A percentile compares a stretch with the other conserved stretches of the same genome.
Conservation (phyloP, 2,797 vertebrate species). For the Coendou prehensilis region DNA sequence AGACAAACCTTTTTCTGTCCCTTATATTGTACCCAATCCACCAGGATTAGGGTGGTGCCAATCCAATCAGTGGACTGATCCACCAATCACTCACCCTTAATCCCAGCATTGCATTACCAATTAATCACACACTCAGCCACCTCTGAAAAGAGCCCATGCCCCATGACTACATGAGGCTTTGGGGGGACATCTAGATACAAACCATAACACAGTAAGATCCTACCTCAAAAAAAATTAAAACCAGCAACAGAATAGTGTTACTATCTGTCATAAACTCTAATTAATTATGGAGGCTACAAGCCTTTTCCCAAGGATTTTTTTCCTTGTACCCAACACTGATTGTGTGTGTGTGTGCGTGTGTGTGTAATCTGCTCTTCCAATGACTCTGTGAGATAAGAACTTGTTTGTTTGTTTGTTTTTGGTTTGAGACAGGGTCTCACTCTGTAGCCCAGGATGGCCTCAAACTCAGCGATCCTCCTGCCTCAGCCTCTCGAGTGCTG, state of each 20-base stretch:
- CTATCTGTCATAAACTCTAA: slow-evolving; percentile 1
- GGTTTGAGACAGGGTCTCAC: too few species aligned
- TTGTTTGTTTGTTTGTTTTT: background rate
- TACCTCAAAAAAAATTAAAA: background rate
- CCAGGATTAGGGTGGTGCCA: background rate
- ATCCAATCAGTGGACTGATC: background rate
- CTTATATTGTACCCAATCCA: background rate
- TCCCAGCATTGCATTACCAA: background rate
- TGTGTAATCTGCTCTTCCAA: slow-evolving; percentile 40
- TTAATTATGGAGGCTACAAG: background rate
- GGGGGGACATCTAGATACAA: background rate
- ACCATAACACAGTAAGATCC: background rate
- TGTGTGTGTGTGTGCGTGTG: background rate
- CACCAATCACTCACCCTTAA: background rate
- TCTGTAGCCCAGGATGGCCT: background rate
- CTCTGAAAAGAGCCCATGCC: background rate
- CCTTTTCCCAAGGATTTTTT: slow-evolving; percentile 22
- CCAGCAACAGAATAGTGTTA: slow-evolving; percentile 33
- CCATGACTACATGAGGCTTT: background rate
- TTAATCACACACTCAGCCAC: background rate
- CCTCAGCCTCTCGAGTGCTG: background rate
- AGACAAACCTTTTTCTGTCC: background rate
- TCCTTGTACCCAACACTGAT: slow-evolving; percentile 38
- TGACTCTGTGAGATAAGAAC: slow-evolving; percentile 45
- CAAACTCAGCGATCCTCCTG: background rate